Percentiles rank a stretch among this genome's conserved stretches.
Evolutionary conservation across 2,888 invertebrate genomes (phyloP).

Genomic region (Gymnosoma rotundatum): DNA sequence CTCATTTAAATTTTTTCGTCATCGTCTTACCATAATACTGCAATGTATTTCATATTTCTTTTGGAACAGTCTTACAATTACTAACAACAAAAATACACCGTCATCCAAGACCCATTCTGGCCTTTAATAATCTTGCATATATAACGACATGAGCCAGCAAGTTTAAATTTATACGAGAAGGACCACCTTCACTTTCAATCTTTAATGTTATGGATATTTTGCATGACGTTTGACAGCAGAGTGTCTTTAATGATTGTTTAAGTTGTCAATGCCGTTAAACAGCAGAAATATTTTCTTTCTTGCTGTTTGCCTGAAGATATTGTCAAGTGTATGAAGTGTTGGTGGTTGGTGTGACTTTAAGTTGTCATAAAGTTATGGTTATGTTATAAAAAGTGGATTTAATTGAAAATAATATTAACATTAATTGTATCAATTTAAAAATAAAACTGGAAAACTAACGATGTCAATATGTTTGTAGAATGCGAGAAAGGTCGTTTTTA

Average conservation of each 20-base stretch:
- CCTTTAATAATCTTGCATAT: no score
- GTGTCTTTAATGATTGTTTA: conserved; percentile 26
- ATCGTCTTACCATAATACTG: no score
- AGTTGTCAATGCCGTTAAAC: conserved; percentile 14
- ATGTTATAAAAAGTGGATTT: background rate
- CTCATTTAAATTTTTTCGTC: no score
- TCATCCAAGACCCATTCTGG: no score
- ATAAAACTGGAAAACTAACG: no score
- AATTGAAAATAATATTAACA: background rate
- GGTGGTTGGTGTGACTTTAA: background rate
- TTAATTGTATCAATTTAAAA: no score
- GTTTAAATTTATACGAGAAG: background rate
- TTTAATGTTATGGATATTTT: conserved; percentile 7
- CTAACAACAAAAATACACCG: no score
- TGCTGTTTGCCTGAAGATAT: background rate
- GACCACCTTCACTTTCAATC: conserved; percentile 12
- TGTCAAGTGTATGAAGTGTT: conserved; percentile 2
- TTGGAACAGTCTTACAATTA: no score
- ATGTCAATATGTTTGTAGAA: no score
- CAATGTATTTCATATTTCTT: no score
- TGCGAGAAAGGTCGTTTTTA: no score
- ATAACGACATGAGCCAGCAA: no score
- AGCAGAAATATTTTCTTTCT: conserved; percentile 13
- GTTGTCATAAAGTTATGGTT: background rate
- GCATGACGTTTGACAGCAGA: conserved; percentile 14